Conservation (phyloP, 2,113 vertebrate genomes). For the Pseudopodoces humilis region DNA sequence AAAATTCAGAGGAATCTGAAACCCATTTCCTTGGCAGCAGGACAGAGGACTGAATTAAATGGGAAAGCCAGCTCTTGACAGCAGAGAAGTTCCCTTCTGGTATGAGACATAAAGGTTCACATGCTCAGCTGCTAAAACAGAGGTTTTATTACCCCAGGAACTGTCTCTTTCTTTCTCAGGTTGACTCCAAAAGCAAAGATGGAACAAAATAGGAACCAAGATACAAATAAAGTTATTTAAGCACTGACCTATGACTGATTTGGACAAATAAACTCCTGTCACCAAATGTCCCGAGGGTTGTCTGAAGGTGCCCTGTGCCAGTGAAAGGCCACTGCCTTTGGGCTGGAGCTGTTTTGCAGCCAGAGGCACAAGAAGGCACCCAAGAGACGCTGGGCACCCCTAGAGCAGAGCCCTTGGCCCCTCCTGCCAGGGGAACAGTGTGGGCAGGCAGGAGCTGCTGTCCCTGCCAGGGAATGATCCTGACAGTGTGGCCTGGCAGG, state of each 20-base stretch:
- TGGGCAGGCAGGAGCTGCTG: background rate
- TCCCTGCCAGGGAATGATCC: background rate
- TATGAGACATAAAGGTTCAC: background rate
- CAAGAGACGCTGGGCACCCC: background rate
- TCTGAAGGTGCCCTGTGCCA: background rate
- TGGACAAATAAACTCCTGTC: background rate
- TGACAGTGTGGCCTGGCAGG: background rate
- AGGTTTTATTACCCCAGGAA: background rate
- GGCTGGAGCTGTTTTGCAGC: background rate
- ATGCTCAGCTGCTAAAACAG: background rate
- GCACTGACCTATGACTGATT: background rate
- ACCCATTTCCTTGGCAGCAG: background rate
- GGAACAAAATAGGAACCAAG: background rate
- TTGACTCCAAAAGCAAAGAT: background rate
- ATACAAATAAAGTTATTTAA: background rate
- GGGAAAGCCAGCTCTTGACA: background rate
- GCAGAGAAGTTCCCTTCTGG: background rate
- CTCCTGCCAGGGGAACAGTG: no score
- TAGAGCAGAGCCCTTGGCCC: background rate
- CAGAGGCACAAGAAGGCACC: background rate
- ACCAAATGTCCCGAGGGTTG: background rate
- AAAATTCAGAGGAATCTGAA: constrained; percentile 16
- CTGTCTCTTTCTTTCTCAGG: background rate
- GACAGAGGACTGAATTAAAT: background rate
- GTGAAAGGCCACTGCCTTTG: background rate